Evolutionary conservation across 2,113 vertebrate genomes (phyloP), one percentile per base, ranked within the genome.

Genomic region (Rhabdomys dilectus): DNA sequence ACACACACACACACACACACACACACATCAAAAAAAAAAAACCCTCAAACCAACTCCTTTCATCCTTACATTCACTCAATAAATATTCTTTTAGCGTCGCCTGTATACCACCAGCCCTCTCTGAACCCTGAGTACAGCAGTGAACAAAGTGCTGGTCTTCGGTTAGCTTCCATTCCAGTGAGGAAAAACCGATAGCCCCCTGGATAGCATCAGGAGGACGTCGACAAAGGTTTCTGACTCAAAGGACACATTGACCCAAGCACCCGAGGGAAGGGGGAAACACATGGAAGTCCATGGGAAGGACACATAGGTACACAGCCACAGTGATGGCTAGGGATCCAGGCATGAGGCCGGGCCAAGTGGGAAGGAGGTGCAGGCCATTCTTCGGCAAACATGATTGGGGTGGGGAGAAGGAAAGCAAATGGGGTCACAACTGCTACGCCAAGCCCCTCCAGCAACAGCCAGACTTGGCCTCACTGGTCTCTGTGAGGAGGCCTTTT

Each of bases 361-460:
- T 21, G 62, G 73, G 58, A 39, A 15, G 12, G 7, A 39, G 17
- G 42, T 13, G 12, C 42, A 12, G 19, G 42, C 48, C 5, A 0
- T 10, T 17, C 1, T 31, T 85, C 0, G 0, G 36, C 9, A 31
- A 56, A 15, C 12, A 58, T 22, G 80, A 29, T 6, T 10, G 34
- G 29, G 7, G 1, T 42, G 24, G 42, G 51, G 4, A 45, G 70
- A 85, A 39, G 15, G 8, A 24, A 1, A 31, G 4, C 58, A 45
- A 34, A 3, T 0, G 0, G 2, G 53, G 26, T 12, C 5, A 56
- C n/a, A 89, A 45, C 9, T 62, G 34, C 51, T 3, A 1, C 29
- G 45, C 70, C n/a, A 22, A 9, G 39, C 9, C 34, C 0, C 12
- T 48, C 15, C 4, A 24, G 26, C 17, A 3, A 0, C 16, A n/a